Percentiles rank a stretch among this genome's conserved stretches.
phyloP scores from a whole-genome alignment of 1,140 invertebrate species.

The Drosophila hydei region DNA sequence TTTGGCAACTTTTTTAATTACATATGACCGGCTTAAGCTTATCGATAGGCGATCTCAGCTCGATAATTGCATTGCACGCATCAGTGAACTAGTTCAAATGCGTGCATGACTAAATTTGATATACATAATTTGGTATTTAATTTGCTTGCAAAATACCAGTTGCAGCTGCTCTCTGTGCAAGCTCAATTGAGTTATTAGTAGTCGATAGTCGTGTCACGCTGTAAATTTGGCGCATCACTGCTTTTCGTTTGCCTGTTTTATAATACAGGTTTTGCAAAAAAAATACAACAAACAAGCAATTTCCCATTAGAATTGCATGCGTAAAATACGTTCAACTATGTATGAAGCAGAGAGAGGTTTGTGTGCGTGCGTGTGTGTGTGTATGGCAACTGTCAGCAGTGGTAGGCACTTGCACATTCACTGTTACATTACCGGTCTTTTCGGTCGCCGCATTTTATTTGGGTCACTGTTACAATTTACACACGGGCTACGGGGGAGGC shows the following conservation, averaged over 20 bases:
- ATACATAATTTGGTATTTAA: background rate
- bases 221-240: constrained; percentile 37
- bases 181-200: background rate
- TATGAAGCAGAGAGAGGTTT: constrained; percentile 5
- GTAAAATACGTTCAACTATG: constrained; percentile 48
- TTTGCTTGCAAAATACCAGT: background rate
- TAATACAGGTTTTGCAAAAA: constrained; percentile 59
- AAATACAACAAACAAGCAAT: constrained; percentile 39
- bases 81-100: background rate
- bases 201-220: constrained; percentile 7
- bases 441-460: constrained; percentile 73
- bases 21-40: background rate
- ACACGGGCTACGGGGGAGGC: constrained; percentile 5
- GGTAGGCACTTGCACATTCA: constrained; percentile 68
- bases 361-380: background rate
- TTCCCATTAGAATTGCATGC: constrained; percentile 72
- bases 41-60: background rate
- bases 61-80: background rate
- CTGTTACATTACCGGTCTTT: constrained; percentile 82
- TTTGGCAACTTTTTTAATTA: background rate
- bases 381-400: constrained; percentile 14
- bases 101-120: too few relatives aligned
- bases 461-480: constrained; percentile 81
- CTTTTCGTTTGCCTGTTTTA: constrained; percentile 11
- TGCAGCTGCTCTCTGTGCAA: too few relatives aligned